phyloP scores from a whole-genome alignment of 2,113 vertebrate genomes.

The Polypterus bichir region DNA sequence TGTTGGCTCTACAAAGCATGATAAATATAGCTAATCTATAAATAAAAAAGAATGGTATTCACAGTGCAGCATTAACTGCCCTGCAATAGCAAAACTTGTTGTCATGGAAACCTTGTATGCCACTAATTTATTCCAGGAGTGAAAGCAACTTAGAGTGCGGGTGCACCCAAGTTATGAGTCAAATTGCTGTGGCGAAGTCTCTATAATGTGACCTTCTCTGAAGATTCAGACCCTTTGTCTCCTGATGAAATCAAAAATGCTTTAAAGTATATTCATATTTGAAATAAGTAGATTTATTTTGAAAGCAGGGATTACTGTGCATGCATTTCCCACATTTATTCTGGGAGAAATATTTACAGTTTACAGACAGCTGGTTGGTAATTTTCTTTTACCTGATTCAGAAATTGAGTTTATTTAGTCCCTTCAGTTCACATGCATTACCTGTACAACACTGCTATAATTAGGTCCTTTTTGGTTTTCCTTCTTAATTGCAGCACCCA shows the following conservation, averaged over 20 bases:
- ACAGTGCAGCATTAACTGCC: constrained; percentile 19
- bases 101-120: constrained; percentile 33
- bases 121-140: constrained; percentile 22
- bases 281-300: too few species aligned
- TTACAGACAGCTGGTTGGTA: too few species aligned
- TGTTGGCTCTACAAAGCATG: constrained; percentile 8
- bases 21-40: constrained; percentile 18
- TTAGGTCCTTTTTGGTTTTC: too few species aligned
- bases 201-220: constrained; percentile 14
- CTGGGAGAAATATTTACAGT: too few species aligned
- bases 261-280: neutral
- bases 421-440: too few species aligned
- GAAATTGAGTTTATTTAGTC: too few species aligned
- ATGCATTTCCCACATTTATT: too few species aligned
- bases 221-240: constrained; percentile 8
- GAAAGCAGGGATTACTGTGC: too few species aligned
- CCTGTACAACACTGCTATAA: too few species aligned
- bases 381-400: too few species aligned
- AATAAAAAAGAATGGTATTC: constrained; percentile 24
- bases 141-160: constrained; percentile 15
- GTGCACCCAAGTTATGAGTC: constrained; percentile 13
- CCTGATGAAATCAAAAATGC: neutral
- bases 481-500: too few species aligned
- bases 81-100: constrained; percentile 20
- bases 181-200: constrained; percentile 10